These are phyloP conservation scores for Drosophila parabipectinata DNA, from an alignment of 1,140 invertebrate species.

Conservation along the genomic window DNA sequence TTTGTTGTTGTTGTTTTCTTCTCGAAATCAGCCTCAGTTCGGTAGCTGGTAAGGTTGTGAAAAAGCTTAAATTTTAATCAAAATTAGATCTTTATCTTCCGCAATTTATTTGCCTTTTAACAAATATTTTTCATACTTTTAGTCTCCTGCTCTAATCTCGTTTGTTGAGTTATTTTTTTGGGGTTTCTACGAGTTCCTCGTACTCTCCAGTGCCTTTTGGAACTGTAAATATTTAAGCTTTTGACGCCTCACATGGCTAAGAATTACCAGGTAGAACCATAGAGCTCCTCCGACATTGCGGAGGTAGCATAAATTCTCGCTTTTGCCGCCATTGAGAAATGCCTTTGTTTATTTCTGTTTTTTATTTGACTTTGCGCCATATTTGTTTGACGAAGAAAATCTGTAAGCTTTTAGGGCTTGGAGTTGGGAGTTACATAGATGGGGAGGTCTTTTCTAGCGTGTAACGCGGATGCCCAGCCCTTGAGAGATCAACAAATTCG, in stretches of 20 bases:
- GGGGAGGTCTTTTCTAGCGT: conserved; percentile 9
- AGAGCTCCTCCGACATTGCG: conserved; percentile 45
- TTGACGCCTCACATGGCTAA: conserved; percentile 72
- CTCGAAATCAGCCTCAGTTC: conserved; percentile 38
- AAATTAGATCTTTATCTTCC: conserved; percentile 78
- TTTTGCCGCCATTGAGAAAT: conserved; percentile 64
- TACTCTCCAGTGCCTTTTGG: conserved; percentile 17
- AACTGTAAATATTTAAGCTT: conserved; percentile 79
- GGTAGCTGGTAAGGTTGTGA: conserved; percentile 77
- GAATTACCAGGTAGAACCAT: conserved; percentile 10
- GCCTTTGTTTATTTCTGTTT: conserved; percentile 42
- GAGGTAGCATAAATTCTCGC: conserved; percentile 70
- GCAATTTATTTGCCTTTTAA: conserved; percentile 79
- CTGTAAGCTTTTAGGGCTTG: background rate
- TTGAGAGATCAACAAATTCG: conserved; percentile 42
- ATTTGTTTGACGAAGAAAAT: conserved; percentile 50
- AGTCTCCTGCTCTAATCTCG: conserved; percentile 46
- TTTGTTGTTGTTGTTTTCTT: background rate
- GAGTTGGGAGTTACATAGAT: conserved; percentile 1
- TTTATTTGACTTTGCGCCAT: conserved; percentile 71
- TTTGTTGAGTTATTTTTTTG: conserved; percentile 16
- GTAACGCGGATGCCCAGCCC: conserved; percentile 60
- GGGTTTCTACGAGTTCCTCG: background rate
- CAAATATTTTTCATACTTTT: conserved; percentile 75
- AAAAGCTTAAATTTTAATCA: conserved; percentile 83